Base-by-base conservation (phyloP, 53 echinoderm and acorn worm species). In the Zoroaster sp. region DNA sequence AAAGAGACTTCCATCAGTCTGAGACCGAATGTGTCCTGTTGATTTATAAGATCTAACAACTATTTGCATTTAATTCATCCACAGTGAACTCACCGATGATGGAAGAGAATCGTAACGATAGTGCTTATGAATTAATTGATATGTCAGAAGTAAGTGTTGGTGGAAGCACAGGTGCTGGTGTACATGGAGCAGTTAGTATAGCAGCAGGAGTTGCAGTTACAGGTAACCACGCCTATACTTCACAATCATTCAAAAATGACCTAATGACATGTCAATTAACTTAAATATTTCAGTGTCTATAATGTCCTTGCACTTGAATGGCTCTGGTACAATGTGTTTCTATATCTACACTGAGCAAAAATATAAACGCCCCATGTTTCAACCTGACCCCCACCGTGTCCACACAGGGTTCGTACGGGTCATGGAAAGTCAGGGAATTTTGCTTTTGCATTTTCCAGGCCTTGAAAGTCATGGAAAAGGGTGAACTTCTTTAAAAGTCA, bases 121-220 rank as follows among this genome's bases (percentile, higher is more conserved):
- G 98, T 71, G 94, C 98, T 33, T 97, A 93, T 87, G 98, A 97
- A 36, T 92, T 97, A 45, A 93, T 97, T 4, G 98, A 97, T 67
- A 95, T 95, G 69, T 66, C 88, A 1, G 98, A 97, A 83, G 88
- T 93, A n/a, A 87, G 93, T 66, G 91, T 97, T 23, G 98, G 98
- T 35, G 89, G 89, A 52, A 88, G 91, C 33, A 95, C 95, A 0
- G 98, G 98, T 45, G 95, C 98, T 0, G 95, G 95, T 2, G 95
- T 95, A 25, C 95, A 95, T 37, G 98, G 98, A 51, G 98, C 98
- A 52, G 94, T 95, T 2, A 95, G 98, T 8, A 95, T 97, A 40
- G 97, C 97, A 0, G 93, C 97, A 11, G 98, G 95, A 30, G 88
- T 97, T 5, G 95, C 98, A 0, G 98, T 95, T 0, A 95, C 98